A percentile compares a stretch with the other conserved stretches of the same genome.
Conservation (phyloP, 1,140 invertebrate species). For the Sitophilus oryzae region DNA sequence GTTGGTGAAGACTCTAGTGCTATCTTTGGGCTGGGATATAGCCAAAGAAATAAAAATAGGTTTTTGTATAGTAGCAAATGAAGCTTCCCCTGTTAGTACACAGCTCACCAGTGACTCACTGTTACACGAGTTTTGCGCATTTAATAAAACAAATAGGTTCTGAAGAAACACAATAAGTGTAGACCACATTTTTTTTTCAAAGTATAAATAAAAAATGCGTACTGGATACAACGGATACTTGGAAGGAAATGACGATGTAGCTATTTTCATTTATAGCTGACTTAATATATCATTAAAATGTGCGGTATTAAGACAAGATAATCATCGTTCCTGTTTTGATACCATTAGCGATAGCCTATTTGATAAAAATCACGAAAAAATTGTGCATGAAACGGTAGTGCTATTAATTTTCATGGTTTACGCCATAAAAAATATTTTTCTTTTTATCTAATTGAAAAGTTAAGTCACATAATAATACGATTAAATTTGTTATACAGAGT, state of each 20-base stretch:
- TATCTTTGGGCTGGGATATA: constrained; percentile 6
- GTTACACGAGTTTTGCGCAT: too few species aligned
- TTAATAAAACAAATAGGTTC: too few species aligned
- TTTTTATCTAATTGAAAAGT: too few species aligned
- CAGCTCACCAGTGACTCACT: constrained; percentile 3
- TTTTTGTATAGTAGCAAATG: constrained; percentile 5
- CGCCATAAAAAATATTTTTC: too few species aligned
- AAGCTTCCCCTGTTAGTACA: constrained; percentile 6
- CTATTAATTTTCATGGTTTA: too few species aligned
- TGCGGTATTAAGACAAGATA: not conserved
- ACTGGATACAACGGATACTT: too few species aligned
- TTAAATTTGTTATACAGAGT: too few species aligned
- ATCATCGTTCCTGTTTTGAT: not conserved
- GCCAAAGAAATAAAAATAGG: constrained; percentile 15
- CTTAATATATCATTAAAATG: not conserved
- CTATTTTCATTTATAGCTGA: not conserved
- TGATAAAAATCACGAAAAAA: not conserved
- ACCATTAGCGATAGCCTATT: not conserved
- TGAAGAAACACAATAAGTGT: too few species aligned
- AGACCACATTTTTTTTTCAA: too few species aligned
- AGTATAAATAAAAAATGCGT: too few species aligned
- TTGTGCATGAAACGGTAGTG: too few species aligned
- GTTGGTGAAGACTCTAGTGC: not conserved
- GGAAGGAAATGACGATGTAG: not conserved
- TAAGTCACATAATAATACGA: too few species aligned